Base-by-base conservation (phyloP, 2,113 vertebrate species). In the Cryptomyrus ogoouensis region DNA sequence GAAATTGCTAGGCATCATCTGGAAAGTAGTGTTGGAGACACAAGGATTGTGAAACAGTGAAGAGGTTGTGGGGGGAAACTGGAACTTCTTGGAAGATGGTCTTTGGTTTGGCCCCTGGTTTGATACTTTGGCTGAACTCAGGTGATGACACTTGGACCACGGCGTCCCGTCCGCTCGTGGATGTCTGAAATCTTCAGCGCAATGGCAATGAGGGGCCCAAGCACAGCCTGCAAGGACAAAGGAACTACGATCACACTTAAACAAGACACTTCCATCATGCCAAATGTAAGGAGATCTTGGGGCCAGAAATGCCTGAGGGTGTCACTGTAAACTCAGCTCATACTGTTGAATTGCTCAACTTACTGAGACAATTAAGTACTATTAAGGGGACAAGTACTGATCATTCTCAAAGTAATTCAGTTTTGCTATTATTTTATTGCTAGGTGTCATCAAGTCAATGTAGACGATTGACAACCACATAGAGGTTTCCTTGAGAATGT, bases 131-230 rank as follows among this genome's bases (percentile, higher is more conserved):
- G 0, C 0, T 89, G 70, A 47, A 39, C 93, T 99, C 97, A 99
- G 95, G 98, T 99, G 96, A 99, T 99, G 93, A 99, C 96, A 0
- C 97, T 98, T 19, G 98, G 98, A 89, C 98, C 98, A 77, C 96
- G 97, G 83, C 97, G 96, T 90, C 97, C 97, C 0, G 97, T 99
- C 93, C 98, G 96, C 95, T 99, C 98, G 0, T 99, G 98, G 93
- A 99, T 97, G 95, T 97, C 97, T 90, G 98, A 99, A 94, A 99
- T 97, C 95, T 99, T 99, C 93, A 99, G 95, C 8, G 98, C 98
- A 0, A 99, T 98, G 93, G 98, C 98, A 87, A 99, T 99, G 58
- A 99, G 98, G 91, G 98, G 98, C 87, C 98, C 98, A 93, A 99
- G 95, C 91, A 99, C 98, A 46, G 97, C 97, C 98, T 99, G 92